phyloP scores from a whole-genome alignment of 2,797 vertebrate genomes.

The Acrocephalus scirpaceus region DNA sequence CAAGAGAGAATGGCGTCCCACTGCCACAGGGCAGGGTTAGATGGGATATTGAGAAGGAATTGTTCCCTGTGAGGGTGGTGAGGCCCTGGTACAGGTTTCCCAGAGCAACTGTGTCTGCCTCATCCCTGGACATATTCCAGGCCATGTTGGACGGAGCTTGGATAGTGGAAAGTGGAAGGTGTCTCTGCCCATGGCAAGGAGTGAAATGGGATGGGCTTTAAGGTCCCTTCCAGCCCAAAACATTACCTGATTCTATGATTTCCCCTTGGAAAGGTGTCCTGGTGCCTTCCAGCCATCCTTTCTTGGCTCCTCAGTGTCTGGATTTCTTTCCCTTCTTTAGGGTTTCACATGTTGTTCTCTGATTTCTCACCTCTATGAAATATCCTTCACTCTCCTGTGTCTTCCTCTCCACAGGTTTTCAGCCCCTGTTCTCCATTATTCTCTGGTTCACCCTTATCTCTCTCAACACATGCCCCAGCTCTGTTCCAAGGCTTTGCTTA shows the following conservation, averaged over 20 bases:
- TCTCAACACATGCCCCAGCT: fast-evolving
- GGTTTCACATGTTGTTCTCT: fast-evolving
- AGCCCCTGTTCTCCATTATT: fast-evolving
- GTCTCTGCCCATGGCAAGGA: too few species aligned
- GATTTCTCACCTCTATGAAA: fast-evolving
- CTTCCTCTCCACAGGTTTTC: neutral
- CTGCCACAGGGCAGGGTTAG: neutral
- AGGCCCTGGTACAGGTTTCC: neutral
- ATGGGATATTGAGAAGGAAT: neutral
- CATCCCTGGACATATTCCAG: neutral
- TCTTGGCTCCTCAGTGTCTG: too few species aligned
- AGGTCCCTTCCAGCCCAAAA: neutral
- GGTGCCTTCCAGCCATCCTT: neutral
- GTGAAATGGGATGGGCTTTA: neutral
- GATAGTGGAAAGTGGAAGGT: fast-evolving
- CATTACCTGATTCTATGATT: neutral
- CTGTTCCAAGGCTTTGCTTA: neutral
- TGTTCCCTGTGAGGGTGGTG: fast-evolving
- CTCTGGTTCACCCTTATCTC: too few species aligned
- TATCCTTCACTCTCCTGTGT: too few species aligned
- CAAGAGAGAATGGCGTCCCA: neutral
- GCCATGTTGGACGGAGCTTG: fast-evolving
- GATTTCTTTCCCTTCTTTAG: neutral
- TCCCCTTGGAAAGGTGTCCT: fast-evolving
- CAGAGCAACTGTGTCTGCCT: neutral